A percentile compares a stretch with the other conserved stretches of the same genome.
Evolutionary conservation across 2,888 invertebrate species (phyloP).

Genomic region (Marasmarcha lunaedactyla): DNA sequence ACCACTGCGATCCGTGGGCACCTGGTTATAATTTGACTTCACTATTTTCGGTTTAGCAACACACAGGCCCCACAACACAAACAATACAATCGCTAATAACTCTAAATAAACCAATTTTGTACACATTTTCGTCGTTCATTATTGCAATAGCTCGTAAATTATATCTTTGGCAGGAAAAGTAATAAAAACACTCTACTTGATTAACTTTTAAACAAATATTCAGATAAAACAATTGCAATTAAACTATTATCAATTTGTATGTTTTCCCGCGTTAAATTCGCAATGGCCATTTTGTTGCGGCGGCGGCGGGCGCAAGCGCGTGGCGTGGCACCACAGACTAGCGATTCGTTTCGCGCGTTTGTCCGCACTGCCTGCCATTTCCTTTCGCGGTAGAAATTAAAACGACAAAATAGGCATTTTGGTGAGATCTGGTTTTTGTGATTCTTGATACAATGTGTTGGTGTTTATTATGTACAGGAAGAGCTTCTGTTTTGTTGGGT

Average conservation of each 20-base stretch:
- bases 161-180: too few relatives aligned
- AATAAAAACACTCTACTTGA: too few relatives aligned
- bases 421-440: neutral
- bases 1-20: neutral
- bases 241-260: neutral
- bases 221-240: too few relatives aligned
- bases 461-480: neutral
- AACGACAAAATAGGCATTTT: neutral
- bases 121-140: conserved; percentile 51
- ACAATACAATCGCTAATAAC: neutral
- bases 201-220: too few relatives aligned
- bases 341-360: neutral
- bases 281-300: neutral
- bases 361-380: neutral
- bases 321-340: neutral
- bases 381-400: neutral
- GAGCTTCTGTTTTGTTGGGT: neutral
- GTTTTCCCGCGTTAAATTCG: neutral
- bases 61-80: neutral
- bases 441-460: neutral
- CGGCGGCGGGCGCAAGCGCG: neutral
- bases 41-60: too few relatives aligned
- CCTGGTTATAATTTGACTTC: too few relatives aligned
- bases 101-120: conserved; percentile 23
- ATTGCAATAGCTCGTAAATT: conserved; percentile 10